Base-by-base conservation (phyloP, 2,888 invertebrate species). In the Thymelicus acteon region DNA sequence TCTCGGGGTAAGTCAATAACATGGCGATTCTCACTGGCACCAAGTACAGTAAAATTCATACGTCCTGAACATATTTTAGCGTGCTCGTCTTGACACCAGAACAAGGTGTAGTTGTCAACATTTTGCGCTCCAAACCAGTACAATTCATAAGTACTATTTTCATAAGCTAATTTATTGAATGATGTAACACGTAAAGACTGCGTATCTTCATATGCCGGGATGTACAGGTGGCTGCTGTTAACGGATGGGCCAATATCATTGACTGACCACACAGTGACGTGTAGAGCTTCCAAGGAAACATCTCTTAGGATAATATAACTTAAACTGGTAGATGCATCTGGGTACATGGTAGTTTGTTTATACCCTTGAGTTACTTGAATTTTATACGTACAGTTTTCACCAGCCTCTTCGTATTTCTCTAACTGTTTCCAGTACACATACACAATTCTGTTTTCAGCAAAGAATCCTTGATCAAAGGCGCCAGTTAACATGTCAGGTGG, bases 361-460 rank as follows among this genome's bases (percentile, higher is more conserved):
- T 84, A 81, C 12, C 82, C 82, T 74, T 87, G 85, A 37, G 80
- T 79, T 24, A 87, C 81, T 47, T 91, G 86, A n/a, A 97, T 94
- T 75, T 93, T 90, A 82, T 98, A 98, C 2, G 93, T 93, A 80
- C 97, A 97, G 80, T 96, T 94, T 6, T 95, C 95, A 24, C 97
- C 98, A 81, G 97, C 97, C 78, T 96, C 95, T 77, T 96, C 94
- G 81, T 95, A 94, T 60, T 94, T 94, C 24, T 95, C 95, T 66
- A 98, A 94, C 75, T 96, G 95, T 82, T 96, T 96, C 97, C 98
- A 98, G 84, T 97, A 98, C 37, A 98, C 90, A 83, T 95, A 95
- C 57, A 97, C 91, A 67, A 95, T 94, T 74, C 96, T 92, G 72
- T 94, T 93, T 54, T 89, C 86, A 31, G 93, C 89, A 79, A 86